Percentiles rank a stretch among this genome's conserved stretches.
These are phyloP conservation scores for Acronicta alni DNA, from an alignment of 2,888 invertebrate genomes.

Conservation along the genomic window DNA sequence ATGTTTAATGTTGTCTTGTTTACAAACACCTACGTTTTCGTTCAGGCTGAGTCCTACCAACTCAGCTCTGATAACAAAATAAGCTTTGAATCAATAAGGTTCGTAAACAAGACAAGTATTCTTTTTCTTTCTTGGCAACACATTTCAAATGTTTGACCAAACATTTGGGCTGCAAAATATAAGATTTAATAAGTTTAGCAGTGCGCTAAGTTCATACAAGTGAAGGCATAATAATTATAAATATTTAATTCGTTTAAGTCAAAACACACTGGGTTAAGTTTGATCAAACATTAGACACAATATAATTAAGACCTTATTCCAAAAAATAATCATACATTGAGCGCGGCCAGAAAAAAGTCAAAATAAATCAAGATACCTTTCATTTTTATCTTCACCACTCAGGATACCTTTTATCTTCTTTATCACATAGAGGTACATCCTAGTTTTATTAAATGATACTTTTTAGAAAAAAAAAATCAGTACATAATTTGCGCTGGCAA, in stretches of 20 bases:
- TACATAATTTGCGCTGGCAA: background rate
- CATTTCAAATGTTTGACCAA: constrained; percentile 56
- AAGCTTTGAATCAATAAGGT: background rate
- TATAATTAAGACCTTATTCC: constrained; percentile 24
- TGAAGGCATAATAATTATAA: constrained; percentile 13
- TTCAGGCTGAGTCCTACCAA: background rate
- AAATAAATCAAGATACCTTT: too few species aligned
- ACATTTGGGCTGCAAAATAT: constrained; percentile 47
- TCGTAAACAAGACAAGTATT: constrained; percentile 50
- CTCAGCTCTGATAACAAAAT: background rate
- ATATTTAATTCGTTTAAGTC: background rate
- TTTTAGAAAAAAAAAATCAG: too few species aligned
- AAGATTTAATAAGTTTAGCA: constrained; percentile 23
- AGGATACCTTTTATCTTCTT: background rate
- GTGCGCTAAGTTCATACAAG: constrained; percentile 24
- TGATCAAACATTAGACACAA: constrained; percentile 54
- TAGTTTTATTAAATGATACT: background rate
- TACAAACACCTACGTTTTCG: constrained; percentile 3
- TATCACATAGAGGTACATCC: background rate
- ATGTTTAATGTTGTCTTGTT: constrained; percentile 49
- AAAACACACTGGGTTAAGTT: constrained; percentile 31
- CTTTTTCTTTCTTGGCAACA: constrained; percentile 42
- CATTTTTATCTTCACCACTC: too few species aligned
- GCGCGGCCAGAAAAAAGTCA: constrained; percentile 24
- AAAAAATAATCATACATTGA: constrained; percentile 24